These are phyloP conservation scores for Anarsia innoxiella DNA, from an alignment of 2,888 invertebrate genomes.

Conservation along the genomic window DNA sequence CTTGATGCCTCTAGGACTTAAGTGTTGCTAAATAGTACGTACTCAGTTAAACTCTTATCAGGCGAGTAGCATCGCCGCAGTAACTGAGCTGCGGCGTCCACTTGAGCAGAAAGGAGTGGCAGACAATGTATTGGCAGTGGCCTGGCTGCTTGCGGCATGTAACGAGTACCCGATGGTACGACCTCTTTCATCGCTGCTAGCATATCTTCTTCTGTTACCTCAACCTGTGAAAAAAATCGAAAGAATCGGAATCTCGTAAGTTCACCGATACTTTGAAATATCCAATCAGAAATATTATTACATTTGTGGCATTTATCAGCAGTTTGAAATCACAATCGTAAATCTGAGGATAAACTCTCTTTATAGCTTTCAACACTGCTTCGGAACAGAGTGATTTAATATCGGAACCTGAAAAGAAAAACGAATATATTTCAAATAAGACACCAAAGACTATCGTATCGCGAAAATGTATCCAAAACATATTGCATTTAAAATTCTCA, in stretches of 20 bases:
- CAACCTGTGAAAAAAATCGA: conserved; percentile 54
- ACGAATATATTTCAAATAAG: too few relatives aligned
- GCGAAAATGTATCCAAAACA: too few relatives aligned
- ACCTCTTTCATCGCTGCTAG: conserved; percentile 49
- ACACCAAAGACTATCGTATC: too few relatives aligned
- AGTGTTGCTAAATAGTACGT: too few relatives aligned
- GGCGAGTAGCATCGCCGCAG: conserved; percentile 42
- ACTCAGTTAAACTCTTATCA: too few relatives aligned
- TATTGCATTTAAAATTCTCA: too few relatives aligned
- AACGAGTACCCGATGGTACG: conserved; percentile 56
- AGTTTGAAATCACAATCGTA: conserved; percentile 86
- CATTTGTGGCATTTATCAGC: conserved; percentile 82
- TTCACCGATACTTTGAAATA: too few relatives aligned
- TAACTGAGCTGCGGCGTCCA: conserved; percentile 75
- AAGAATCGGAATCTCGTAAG: too few relatives aligned
- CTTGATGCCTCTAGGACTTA: too few relatives aligned
- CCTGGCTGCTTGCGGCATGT: conserved; percentile 41
- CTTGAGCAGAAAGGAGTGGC: conserved; percentile 42
- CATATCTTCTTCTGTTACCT: conserved; percentile 49
- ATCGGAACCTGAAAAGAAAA: conserved; percentile 87
- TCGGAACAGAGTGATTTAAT: conserved; percentile 90
- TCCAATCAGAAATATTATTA: too few relatives aligned
- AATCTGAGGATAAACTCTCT: conserved; percentile 91
- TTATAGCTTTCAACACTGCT: conserved; percentile 83
- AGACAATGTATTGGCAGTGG: conserved; percentile 36